Evolutionary conservation across 2,113 vertebrate species (phyloP), one percentile per base, ranked within the genome.

Genomic region (Myrmophylax atrothorax): DNA sequence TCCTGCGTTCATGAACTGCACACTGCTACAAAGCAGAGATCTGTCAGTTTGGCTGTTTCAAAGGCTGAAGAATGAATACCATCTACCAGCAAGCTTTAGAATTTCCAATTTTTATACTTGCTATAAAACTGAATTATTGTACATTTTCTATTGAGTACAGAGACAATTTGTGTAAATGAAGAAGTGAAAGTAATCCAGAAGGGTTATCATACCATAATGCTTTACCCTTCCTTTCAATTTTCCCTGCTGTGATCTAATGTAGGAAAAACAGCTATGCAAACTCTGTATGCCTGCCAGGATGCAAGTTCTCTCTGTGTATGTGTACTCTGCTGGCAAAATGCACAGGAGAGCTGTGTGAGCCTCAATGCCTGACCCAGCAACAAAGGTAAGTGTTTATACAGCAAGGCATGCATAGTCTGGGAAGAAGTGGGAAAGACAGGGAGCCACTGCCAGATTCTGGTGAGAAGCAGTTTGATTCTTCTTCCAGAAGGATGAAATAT

Each of bases 381-480:
- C 1, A 1, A 5, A 78, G 16, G 10, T 4, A 70, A 52, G 17
- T 16, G 49, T 80, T 72, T 23, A 59, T 10, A 69, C 10, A 73
- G 67, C 2, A 1, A 86, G 26, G 16, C 17, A 28, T 7, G 9
- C 7, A 10, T 1, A n/a, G 31, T n/a, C 17, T 19, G 18, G 25
- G 50, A 91, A 92, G 37, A 18, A 73, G 33, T 10, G 7, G 18
- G 6, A 78, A 94, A 84, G 56, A 82, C 14, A 29, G 18, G 6
- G 14, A 94, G 14, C 16, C 9, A 10, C 53, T 84, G 49, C 49
- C 24, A 66, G 23, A 20, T 86, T 86, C 42, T 26, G 10, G 5
- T 31, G 37, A 69, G 23, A 52, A 93, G 31, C 44, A 82, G 49
- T 23, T 81, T 44, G 6, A 56, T 76, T 15, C 31, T 70, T 81